These are phyloP conservation scores for Anabacerthia variegaticeps DNA, from an alignment of 2,797 vertebrate genomes.

Conservation along the genomic window DNA sequence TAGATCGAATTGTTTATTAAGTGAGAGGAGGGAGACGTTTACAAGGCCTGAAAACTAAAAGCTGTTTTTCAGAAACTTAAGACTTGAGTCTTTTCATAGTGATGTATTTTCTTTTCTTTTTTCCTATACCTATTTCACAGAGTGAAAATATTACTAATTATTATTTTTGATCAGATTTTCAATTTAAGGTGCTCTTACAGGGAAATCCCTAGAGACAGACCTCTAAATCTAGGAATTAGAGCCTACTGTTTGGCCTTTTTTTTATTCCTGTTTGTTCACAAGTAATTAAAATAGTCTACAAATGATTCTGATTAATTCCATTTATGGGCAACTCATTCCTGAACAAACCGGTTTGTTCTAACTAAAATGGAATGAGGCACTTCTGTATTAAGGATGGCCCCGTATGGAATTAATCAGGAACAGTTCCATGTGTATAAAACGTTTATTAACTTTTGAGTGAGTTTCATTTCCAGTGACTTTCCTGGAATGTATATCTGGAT, in stretches of 20 bases:
- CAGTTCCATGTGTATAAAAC: constrained; percentile 15
- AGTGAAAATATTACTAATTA: not conserved
- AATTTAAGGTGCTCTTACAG: not conserved
- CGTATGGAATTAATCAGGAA: constrained; percentile 47
- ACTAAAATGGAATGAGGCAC: not conserved
- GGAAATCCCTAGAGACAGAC: not conserved
- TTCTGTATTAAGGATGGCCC: constrained; percentile 12
- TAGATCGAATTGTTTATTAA: not conserved
- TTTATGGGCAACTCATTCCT: not conserved
- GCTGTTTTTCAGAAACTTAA: not conserved
- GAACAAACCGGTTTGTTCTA: not conserved
- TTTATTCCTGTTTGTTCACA: not conserved
- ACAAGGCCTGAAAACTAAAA: not conserved
- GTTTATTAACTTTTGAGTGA: constrained; percentile 50
- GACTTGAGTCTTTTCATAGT: not conserved
- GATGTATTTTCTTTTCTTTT: not conserved
- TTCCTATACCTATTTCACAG: not conserved
- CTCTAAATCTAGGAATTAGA: not conserved
- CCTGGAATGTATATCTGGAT: constrained; percentile 18
- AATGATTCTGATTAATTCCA: not conserved
- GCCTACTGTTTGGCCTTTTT: not conserved
- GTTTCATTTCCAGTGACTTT: constrained; percentile 28
- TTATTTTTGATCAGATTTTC: not conserved
- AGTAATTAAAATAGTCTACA: not conserved
- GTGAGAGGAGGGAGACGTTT: not conserved